Base-by-base conservation (phyloP, 2,888 invertebrate genomes). In the Acleris literana region DNA sequence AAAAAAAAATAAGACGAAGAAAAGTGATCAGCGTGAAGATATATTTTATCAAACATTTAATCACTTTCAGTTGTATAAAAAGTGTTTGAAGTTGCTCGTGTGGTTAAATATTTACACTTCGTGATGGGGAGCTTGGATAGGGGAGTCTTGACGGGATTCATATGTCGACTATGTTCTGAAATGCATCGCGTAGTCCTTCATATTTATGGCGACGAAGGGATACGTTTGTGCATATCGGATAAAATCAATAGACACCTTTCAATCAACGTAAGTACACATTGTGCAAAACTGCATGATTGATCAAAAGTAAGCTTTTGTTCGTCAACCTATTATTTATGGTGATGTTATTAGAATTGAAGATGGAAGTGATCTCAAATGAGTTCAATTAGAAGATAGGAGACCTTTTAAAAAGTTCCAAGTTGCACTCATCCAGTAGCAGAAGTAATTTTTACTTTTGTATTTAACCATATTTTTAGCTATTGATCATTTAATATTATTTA, bases 151-250 rank as follows among this genome's bases (percentile, higher is more conserved):
- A 96, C 96, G 60, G 97, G 97, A 73, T 97, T 96, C 91, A 95
- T 97, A 80, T 97, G 97, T 88, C 94, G 97, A 80, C 93, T 97
- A 69, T 97, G 97, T 86, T 97, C 97, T 43, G 96, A 96, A 93
- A 96, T 96, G 95, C 97, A 97, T 87, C 94, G 95, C 82, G 95
- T 95, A 78, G 97, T 97, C 63, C 95, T 97, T 75, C 97, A 97
- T 84, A 95, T 97, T 74, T 97, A 97, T 83, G 96, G 97, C 49
- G 95, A 95, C 76, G 96, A 95, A 90, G 97, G 96, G 59, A 94
- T 94, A 81, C 94, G 95, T 78, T 92, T 96, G 82, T 94, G 94
- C 78, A 93, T 97, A 72, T 95, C 96, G 43, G 95, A 96, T 78
- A 97, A 97, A 94, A 96, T 97, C 77, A 95, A 95, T 87, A 95